Percentiles rank a stretch among this genome's conserved stretches.
Evolutionary conservation across 2,888 invertebrate species (phyloP).

Genomic region (Drosophila anomalata): DNA sequence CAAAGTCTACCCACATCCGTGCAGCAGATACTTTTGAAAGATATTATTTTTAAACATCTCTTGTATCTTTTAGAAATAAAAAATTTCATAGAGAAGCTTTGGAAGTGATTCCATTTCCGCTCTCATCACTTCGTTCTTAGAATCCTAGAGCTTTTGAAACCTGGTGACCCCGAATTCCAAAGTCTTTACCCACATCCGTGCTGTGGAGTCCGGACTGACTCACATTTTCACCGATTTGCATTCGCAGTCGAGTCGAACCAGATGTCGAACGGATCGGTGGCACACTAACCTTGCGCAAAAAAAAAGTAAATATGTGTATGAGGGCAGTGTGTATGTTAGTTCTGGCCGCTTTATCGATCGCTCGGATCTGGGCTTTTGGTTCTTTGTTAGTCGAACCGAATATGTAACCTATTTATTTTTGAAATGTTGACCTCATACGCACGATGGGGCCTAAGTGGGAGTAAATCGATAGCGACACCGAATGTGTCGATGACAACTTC

Average conservation of each 20-base stretch:
- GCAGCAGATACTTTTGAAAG: neutral
- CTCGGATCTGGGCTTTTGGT: constrained; percentile 32
- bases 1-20: neutral
- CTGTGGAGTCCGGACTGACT: constrained; percentile 46
- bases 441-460: constrained; percentile 45
- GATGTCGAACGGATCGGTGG: constrained; percentile 24
- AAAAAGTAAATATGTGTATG: constrained; percentile 2
- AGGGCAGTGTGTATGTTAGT: neutral
- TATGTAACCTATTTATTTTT: constrained; percentile 75
- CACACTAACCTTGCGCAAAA: constrained; percentile 60
- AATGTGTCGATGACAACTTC: constrained; percentile 76
- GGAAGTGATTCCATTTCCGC: neutral
- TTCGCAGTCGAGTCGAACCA: constrained; percentile 21
- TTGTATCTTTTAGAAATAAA: neutral
- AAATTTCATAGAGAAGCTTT: too few species aligned
- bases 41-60: neutral
- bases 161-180: constrained; percentile 22
- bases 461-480: constrained; percentile 62
- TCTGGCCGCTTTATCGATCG: constrained; percentile 20
- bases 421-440: constrained; percentile 75
- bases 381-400: constrained; percentile 42
- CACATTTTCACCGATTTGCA: constrained; percentile 56
- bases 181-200: neutral
- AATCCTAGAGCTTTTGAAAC: neutral
- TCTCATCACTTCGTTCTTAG: neutral